phyloP scores from a whole-genome alignment of 2,113 vertebrate species.

The Eira barbara region DNA sequence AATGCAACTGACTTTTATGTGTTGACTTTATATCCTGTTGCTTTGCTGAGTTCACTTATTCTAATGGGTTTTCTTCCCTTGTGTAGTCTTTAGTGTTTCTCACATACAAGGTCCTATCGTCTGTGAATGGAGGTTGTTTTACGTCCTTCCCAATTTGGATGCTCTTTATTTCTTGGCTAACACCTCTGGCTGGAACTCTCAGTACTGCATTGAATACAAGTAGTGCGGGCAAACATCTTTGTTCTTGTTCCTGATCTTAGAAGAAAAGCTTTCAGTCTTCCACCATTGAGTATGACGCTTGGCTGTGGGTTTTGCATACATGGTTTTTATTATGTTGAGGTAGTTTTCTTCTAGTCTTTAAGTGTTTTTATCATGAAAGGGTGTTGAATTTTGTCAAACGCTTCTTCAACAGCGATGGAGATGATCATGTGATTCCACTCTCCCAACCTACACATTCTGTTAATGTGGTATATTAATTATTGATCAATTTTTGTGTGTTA shows the following conservation, averaged over 20 bases:
- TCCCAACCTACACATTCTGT: not conserved
- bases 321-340: not conserved
- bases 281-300: not conserved
- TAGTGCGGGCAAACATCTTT: not conserved
- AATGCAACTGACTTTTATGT: not conserved
- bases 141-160: not conserved
- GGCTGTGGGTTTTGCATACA: not conserved
- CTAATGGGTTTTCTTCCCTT: not conserved
- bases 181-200: not conserved
- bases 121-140: not conserved
- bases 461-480: not conserved
- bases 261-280: not conserved
- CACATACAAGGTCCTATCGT: not conserved
- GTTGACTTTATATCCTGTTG: not conserved
- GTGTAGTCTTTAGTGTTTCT: not conserved
- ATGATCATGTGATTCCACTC: not conserved
- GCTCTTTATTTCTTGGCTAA: not conserved
- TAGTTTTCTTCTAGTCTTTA: not conserved
- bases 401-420: not conserved
- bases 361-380: not conserved
- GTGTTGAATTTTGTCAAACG: not conserved
- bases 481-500: not conserved
- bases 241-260: not conserved
- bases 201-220: not conserved
- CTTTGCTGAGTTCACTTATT: not conserved